Percentiles rank a stretch among this genome's conserved stretches.
phyloP scores from a whole-genome alignment of 2,797 vertebrate species.

The Cichlasoma orientale region DNA sequence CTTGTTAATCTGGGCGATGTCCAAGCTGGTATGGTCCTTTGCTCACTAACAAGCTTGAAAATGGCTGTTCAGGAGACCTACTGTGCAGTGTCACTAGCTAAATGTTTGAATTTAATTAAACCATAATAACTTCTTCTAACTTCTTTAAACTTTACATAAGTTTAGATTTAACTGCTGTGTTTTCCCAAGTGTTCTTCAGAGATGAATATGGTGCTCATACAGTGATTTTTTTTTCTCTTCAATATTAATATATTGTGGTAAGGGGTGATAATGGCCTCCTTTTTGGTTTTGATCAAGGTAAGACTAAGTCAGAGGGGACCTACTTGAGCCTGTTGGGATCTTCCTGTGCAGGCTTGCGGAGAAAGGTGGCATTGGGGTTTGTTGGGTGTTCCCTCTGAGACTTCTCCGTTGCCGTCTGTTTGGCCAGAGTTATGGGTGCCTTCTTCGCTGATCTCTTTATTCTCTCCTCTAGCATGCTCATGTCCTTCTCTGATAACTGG shows the following conservation, averaged over 20 bases:
- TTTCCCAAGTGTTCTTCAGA: too few species aligned
- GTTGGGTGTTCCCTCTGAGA: conserved; percentile 81
- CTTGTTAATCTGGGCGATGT: too few species aligned
- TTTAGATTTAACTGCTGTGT: too few species aligned
- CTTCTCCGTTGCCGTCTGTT: conserved; percentile 82
- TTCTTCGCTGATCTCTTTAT: conserved; percentile 98
- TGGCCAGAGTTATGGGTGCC: conserved; percentile 80
- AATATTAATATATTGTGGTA: background rate
- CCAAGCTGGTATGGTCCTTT: too few species aligned
- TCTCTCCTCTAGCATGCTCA: conserved; percentile 98
- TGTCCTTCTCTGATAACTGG: conserved; percentile 97
- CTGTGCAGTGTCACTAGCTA: background rate
- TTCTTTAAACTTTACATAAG: too few species aligned
- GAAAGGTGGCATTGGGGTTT: conserved; percentile 83
- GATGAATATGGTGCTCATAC: background rate
- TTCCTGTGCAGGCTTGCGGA: conserved; percentile 90
- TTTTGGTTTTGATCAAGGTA: background rate
- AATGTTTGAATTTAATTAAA: too few species aligned
- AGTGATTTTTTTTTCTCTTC: background rate
- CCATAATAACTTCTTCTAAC: too few species aligned
- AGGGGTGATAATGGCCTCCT: background rate
- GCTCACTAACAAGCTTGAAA: background rate
- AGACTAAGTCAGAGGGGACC: conserved; percentile 44
- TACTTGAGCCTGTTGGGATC: conserved; percentile 97
- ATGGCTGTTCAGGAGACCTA: background rate